phyloP scores from a whole-genome alignment of 2,888 invertebrate genomes.

The Reticulitermes lucifugus region DNA sequence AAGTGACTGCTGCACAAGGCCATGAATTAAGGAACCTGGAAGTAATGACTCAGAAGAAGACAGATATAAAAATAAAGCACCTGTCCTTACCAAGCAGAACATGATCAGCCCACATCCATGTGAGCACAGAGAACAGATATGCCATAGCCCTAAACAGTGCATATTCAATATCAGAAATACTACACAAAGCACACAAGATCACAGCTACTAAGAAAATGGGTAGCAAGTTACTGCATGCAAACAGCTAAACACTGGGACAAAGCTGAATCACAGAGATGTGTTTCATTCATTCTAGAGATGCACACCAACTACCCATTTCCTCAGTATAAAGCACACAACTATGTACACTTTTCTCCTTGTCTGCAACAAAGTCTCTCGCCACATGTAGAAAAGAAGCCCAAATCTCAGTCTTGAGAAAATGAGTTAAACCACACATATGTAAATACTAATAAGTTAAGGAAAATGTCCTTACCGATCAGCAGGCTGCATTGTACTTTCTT shows the following conservation, averaged over 20 bases:
- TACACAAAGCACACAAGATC: constrained; percentile 38
- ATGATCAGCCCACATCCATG: constrained; percentile 4
- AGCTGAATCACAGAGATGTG: background rate
- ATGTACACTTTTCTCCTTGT: constrained; percentile 50
- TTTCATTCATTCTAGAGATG: background rate
- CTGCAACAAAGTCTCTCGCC: constrained; percentile 38
- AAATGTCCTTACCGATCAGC: constrained; percentile 38
- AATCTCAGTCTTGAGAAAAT: background rate
- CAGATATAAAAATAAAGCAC: constrained; percentile 27
- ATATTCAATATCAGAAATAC: background rate
- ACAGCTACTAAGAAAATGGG: constrained; percentile 40
- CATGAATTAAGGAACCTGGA: background rate
- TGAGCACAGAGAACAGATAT: constrained; percentile 25
- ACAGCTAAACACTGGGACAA: constrained; percentile 16
- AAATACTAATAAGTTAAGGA: constrained; percentile 33
- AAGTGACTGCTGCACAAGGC: background rate
- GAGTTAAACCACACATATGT: constrained; percentile 33
- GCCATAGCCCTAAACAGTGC: constrained; percentile 27
- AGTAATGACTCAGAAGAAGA: background rate
- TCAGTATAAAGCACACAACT: constrained; percentile 43
- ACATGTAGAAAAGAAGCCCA: constrained; percentile 35
- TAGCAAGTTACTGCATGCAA: constrained; percentile 20
- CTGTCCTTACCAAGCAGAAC: constrained; percentile 27
- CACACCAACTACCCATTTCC: constrained; percentile 38
- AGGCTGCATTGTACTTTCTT: constrained; percentile 33